Conservation (phyloP, 2,888 invertebrate species). For the Acleris holmiana region DNA sequence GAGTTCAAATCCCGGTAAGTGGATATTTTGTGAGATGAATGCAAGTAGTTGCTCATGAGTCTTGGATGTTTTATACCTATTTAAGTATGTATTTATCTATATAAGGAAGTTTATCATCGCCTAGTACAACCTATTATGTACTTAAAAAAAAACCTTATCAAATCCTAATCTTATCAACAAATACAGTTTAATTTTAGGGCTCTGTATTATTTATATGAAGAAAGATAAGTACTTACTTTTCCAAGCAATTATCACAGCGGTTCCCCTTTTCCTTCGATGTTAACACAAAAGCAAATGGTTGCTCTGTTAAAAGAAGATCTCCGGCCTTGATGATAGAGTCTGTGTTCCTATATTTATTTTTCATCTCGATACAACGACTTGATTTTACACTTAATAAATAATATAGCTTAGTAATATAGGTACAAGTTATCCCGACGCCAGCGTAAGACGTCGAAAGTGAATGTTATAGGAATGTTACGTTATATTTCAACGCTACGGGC, state of each 20-base stretch:
- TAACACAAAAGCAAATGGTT: slow-evolving; percentile 90
- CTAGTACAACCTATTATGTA: too few species aligned
- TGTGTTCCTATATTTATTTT: slow-evolving; percentile 70
- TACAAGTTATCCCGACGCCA: slow-evolving; percentile 36
- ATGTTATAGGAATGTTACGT: slow-evolving; percentile 62
- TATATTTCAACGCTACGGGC: slow-evolving; percentile 52
- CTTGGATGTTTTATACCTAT: too few species aligned
- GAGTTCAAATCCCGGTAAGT: too few species aligned
- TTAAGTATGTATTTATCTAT: too few species aligned
- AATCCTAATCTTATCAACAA: too few species aligned
- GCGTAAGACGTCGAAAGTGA: slow-evolving; percentile 48
- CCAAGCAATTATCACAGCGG: slow-evolving; percentile 91
- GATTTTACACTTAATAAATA: slow-evolving; percentile 39
- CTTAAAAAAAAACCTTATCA: too few species aligned
- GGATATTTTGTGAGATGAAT: too few species aligned
- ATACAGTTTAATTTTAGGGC: too few species aligned
- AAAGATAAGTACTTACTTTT: slow-evolving; percentile 86
- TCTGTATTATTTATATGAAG: too few species aligned
- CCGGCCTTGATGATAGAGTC: slow-evolving; percentile 84
- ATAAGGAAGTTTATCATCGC: too few species aligned
- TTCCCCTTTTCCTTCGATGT: slow-evolving; percentile 88
- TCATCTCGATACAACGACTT: slow-evolving; percentile 55
- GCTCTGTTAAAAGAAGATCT: slow-evolving; percentile 87
- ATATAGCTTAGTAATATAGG: slow-evolving; percentile 9
- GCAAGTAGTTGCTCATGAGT: too few species aligned